A percentile compares a stretch with the other conserved stretches of the same genome.
Conservation (phyloP, 1,140 invertebrate genomes). For the Plectrocnemia conspersa region DNA sequence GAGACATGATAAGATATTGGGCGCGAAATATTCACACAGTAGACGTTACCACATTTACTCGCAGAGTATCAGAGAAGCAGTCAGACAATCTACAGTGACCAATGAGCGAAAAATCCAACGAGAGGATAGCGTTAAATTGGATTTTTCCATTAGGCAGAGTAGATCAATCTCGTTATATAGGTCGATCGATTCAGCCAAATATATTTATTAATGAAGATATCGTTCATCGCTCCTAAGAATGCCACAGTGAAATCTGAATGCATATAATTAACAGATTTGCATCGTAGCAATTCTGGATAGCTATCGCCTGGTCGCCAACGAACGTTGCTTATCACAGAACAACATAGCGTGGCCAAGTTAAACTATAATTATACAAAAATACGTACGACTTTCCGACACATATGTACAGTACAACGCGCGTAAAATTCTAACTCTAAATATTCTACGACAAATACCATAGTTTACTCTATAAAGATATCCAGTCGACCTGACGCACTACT, state of each 20-base stretch:
- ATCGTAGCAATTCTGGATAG: slow-evolving; percentile 21
- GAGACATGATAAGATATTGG: too few relatives aligned
- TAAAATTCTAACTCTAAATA: too few relatives aligned
- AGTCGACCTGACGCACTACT: too few relatives aligned
- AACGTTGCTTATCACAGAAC: too few relatives aligned
- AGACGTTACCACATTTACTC: too few relatives aligned
- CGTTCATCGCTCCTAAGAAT: slow-evolving; percentile 12
- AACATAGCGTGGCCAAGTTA: too few relatives aligned
- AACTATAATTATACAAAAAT: too few relatives aligned
- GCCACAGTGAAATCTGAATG: slow-evolving; percentile 28
- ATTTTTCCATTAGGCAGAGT: slow-evolving; percentile 34
- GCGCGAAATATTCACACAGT: too few relatives aligned
- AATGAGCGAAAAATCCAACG: slow-evolving; percentile 34
- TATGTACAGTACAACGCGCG: background rate
- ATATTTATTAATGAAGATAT: background rate
- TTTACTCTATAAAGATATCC: too few relatives aligned
- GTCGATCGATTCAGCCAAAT: background rate
- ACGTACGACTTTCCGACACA: background rate
- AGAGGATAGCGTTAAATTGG: slow-evolving; percentile 28
- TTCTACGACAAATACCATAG: too few relatives aligned
- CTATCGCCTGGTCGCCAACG: too few relatives aligned
- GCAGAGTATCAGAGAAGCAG: slow-evolving; percentile 13
- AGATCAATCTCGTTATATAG: slow-evolving; percentile 34
- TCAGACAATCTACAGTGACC: slow-evolving; percentile 32
- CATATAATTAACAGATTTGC: slow-evolving; percentile 26